phyloP scores from a whole-genome alignment of 2,113 vertebrate species.

The Daubentonia madagascariensis region DNA sequence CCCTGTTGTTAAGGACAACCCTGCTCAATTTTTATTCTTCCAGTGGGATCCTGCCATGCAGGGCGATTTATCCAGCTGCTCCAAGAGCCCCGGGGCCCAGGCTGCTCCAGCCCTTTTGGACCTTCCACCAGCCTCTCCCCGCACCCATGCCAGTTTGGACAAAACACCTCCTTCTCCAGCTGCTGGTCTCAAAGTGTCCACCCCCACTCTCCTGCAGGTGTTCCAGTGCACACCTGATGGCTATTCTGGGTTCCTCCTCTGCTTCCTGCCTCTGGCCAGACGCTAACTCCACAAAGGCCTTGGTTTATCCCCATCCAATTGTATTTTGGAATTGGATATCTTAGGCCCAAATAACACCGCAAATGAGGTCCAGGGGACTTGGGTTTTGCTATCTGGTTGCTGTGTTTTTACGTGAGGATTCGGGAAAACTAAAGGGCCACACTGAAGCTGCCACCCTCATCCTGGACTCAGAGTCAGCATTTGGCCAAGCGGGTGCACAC shows the following conservation, averaged over 20 bases:
- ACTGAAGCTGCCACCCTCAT: accelerated
- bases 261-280: neutral
- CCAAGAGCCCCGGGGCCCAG: neutral
- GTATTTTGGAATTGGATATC: neutral
- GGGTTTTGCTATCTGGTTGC: neutral
- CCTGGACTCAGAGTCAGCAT: accelerated
- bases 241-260: neutral
- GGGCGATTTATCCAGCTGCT: accelerated
- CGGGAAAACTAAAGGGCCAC: neutral
- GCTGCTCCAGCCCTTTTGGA: neutral
- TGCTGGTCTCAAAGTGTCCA: neutral
- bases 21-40: neutral
- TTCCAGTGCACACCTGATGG: no score
- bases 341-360: neutral
- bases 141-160: neutral
- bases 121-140: neutral
- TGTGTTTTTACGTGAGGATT: accelerated
- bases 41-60: neutral
- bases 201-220: neutral
- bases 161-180: neutral
- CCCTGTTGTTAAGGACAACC: neutral
- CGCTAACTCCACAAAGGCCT: neutral
- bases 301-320: neutral
- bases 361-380: accelerated
- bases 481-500: no score